Base-by-base conservation (phyloP, 2,113 vertebrate genomes). In the Pseudopipra pipra region DNA sequence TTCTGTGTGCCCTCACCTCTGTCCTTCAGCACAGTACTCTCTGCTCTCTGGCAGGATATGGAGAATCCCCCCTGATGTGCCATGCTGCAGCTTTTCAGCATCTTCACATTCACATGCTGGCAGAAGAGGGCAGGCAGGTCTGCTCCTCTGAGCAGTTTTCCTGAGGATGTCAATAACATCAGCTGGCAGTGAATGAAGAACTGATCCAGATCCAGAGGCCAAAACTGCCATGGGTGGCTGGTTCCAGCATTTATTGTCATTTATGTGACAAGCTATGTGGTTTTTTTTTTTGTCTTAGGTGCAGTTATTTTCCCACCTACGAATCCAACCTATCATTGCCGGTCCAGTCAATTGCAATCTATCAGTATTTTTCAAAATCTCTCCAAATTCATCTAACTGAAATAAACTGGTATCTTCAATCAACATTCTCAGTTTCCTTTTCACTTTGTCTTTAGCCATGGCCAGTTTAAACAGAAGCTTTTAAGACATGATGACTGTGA, bases 41-140 rank as follows among this genome's bases (percentile, higher is more conserved):
- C 27, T 2, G 2, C 18, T 28, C 1, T 62, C n/a, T 78, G 79
- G 14, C 20, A 63, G 39, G 20, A n/a, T 14, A 28, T 5, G 24
- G 44, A 59, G 61, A 73, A 76, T n/a, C 31, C 12, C 20, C 46
- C 21, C 39, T 11, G 21, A 28, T 3, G 2, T 82, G 67, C 31
- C 0, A 0, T 49, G 55, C 37, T 55, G 39, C 44, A 65, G 63
- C 9, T 44, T 43, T 74, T 56, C 63, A 49, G 31, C 44, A 89
- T 41, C 24, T 61, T 66, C 4, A 0, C 0, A 0, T 7, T 46
- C 1, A 0, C 12, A 56, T 80, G 35, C 35, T 73, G 52, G 41
- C 43, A 67, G 61, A 66, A 71, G 1, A 62, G 22, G 22, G 31
- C 28, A 58, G 24, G 47, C 28, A 39, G n/a, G 27, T 5, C 21